Evolutionary conservation across 2,888 invertebrate species (phyloP).

Genomic region (Sinopyrophorus schimmeli): DNA sequence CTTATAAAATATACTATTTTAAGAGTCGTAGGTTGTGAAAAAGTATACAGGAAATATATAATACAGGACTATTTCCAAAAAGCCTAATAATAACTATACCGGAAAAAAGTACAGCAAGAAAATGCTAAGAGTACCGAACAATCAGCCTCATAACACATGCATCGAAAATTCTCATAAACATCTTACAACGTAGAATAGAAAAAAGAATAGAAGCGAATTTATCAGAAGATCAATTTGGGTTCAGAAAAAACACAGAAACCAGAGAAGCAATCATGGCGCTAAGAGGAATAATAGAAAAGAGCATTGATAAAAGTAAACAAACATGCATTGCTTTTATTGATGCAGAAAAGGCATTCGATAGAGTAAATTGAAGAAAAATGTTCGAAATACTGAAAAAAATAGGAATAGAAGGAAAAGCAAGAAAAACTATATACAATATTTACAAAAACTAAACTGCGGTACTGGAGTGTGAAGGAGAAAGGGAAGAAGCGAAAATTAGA

Average conservation of each 20-base stretch:
- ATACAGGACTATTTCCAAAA: too few species aligned
- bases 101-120: background rate
- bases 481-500: background rate
- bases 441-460: background rate
- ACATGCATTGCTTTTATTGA: background rate
- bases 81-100: too few species aligned
- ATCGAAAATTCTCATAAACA: background rate
- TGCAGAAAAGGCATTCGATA: background rate
- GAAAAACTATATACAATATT: background rate
- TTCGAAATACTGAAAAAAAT: background rate
- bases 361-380: background rate
- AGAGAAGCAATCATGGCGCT: slow-evolving; percentile 1
- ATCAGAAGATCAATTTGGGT: slow-evolving; percentile 1
- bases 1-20: too few species aligned
- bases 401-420: background rate
- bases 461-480: background rate
- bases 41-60: too few species aligned
- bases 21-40: too few species aligned
- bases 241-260: background rate
- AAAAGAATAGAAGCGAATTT: background rate
- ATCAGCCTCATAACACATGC: background rate
- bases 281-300: slow-evolving; percentile 1
- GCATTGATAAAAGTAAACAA: slow-evolving; percentile 3
- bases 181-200: background rate
- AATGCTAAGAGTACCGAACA: background rate